These are phyloP conservation scores for Pherbina coryleti DNA, from an alignment of 2,888 invertebrate genomes.

Conservation along the genomic window DNA sequence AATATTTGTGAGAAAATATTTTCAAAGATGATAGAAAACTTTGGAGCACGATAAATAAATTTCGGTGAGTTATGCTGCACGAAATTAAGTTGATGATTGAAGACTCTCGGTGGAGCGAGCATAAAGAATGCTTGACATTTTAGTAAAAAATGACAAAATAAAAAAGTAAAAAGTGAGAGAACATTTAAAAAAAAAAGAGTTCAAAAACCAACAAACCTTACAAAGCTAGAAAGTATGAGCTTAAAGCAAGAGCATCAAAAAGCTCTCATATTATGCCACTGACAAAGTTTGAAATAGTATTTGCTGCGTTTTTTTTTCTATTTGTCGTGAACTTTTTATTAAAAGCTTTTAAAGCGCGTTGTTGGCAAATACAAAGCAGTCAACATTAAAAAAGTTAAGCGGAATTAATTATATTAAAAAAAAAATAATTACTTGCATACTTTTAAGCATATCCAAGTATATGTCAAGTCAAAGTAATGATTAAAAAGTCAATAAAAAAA, in stretches of 20 bases:
- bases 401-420: too few species aligned
- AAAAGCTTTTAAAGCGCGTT: too few species aligned
- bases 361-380: too few species aligned
- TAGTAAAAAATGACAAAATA: not conserved
- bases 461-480: too few species aligned
- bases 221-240: not conserved
- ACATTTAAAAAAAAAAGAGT: not conserved
- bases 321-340: not conserved
- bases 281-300: not conserved
- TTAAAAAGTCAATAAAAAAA: too few species aligned
- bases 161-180: not conserved
- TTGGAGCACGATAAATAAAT: not conserved
- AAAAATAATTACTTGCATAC: too few species aligned
- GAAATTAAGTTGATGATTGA: constrained; percentile 46
- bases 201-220: not conserved
- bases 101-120: constrained; percentile 47
- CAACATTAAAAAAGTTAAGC: too few species aligned
- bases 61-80: not conserved
- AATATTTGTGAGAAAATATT: constrained; percentile 33
- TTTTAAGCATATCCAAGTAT: too few species aligned
- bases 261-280: too few species aligned
- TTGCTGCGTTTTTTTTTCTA: not conserved
- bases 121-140: constrained; percentile 3
- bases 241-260: too few species aligned
- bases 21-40: constrained; percentile 4